Evolutionary conservation across 2,888 invertebrate species (phyloP).

Genomic region (Syrista parreyssii): DNA sequence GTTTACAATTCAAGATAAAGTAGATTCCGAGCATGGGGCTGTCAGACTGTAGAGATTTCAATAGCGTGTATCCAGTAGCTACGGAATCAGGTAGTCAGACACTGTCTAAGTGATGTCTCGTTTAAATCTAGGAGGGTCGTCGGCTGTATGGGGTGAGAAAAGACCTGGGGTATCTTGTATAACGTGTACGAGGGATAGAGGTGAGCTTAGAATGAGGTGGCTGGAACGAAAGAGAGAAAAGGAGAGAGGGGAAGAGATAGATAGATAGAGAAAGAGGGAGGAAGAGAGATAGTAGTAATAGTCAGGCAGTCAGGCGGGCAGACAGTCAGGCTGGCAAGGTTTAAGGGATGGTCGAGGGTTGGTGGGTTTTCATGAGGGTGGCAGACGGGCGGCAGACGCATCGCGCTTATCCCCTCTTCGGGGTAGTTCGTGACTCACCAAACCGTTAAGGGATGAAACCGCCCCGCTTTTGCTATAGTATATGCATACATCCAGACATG

Average conservation of each 20-base stretch:
- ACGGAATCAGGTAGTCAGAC: too few species aligned
- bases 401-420: conserved; percentile 55
- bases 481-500: conserved; percentile 24
- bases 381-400: conserved; percentile 65
- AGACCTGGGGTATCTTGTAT: too few species aligned
- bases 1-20: too few species aligned
- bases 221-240: conserved; percentile 2
- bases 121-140: too few species aligned
- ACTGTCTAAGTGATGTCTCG: too few species aligned
- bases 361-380: conserved; percentile 54
- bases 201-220: conserved; percentile 3
- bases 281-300: conserved; percentile 4
- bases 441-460: conserved; percentile 64
- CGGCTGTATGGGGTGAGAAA: too few species aligned
- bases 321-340: conserved; percentile 8
- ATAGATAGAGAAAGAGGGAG: not conserved
- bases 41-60: too few species aligned
- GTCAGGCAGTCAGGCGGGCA: not conserved
- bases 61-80: too few species aligned
- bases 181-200: too few species aligned
- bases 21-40: too few species aligned
- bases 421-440: conserved; percentile 59
- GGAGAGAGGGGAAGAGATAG: conserved; percentile 10
- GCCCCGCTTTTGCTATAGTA: conserved; percentile 46
- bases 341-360: conserved; percentile 16